These are phyloP conservation scores for Perdita meconis DNA, from an alignment of 2,888 invertebrate genomes.

Conservation along the genomic window DNA sequence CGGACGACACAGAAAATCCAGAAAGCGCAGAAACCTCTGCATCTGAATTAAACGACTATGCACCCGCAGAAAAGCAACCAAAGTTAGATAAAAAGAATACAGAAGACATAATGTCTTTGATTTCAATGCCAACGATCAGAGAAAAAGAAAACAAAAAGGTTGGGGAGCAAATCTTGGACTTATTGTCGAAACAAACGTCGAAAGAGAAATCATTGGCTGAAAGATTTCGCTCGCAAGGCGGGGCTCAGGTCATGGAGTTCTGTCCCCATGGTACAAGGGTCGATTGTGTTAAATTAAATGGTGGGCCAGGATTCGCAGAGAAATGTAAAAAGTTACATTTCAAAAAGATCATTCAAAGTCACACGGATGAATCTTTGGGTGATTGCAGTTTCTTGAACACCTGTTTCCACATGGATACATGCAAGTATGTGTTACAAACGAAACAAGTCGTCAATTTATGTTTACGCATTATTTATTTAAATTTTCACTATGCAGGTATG, in stretches of 20 bases:
- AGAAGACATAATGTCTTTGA: constrained; percentile 88
- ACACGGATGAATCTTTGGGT: constrained; percentile 97
- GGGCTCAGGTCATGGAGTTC: constrained; percentile 96
- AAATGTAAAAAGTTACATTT: constrained; percentile 97
- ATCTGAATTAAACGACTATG: constrained; percentile 76
- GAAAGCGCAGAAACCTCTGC: constrained; percentile 76
- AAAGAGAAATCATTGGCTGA: constrained; percentile 98
- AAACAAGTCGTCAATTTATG: background rate
- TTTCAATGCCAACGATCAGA: constrained; percentile 96
- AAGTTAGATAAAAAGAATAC: constrained; percentile 79
- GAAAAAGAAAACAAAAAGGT: constrained; percentile 98
- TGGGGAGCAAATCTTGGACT: constrained; percentile 97
- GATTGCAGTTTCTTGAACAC: constrained; percentile 99
- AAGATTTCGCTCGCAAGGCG: constrained; percentile 97
- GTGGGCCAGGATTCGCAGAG: constrained; percentile 83
- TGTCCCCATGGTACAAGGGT: constrained; percentile 97
- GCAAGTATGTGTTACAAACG: constrained; percentile 88
- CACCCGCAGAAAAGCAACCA: constrained; percentile 77
- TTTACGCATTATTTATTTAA: background rate
- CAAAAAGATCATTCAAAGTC: constrained; percentile 97
- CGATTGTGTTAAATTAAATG: constrained; percentile 88
- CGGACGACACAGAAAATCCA: constrained; percentile 74
- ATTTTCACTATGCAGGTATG: constrained; percentile 87
- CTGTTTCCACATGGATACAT: constrained; percentile 99
- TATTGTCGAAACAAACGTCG: constrained; percentile 97